phyloP scores from a whole-genome alignment of 2,113 vertebrate genomes.

The Psettodes erumei region DNA sequence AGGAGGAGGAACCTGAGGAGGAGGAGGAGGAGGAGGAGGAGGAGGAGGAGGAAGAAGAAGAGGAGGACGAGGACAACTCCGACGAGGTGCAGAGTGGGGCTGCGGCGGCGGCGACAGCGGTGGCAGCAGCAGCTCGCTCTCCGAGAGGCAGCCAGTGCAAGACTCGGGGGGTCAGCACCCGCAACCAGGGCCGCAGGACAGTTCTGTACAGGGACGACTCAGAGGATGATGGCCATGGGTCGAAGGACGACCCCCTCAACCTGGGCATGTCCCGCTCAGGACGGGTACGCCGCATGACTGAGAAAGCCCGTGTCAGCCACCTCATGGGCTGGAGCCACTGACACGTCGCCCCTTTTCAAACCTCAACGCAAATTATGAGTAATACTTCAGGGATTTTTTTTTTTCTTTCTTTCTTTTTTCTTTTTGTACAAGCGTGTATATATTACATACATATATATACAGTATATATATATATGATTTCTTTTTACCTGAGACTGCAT shows the following conservation, averaged over 20 bases:
- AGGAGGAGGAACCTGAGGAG: conserved; percentile 69
- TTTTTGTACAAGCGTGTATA: conserved; percentile 72
- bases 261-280: conserved; percentile 96
- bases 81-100: conserved; percentile 67
- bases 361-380: conserved; percentile 72
- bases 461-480: conserved; percentile 43
- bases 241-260: conserved; percentile 93
- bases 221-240: conserved; percentile 89
- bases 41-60: conserved; percentile 68
- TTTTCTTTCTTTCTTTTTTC: conserved; percentile 73
- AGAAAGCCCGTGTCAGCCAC: conserved; percentile 98
- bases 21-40: conserved; percentile 80
- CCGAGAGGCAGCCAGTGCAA: conserved; percentile 74
- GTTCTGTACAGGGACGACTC: conserved; percentile 95
- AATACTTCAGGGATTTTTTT: conserved; percentile 96
- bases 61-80: conserved; percentile 74
- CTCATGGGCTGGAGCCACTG: conserved; percentile 99
- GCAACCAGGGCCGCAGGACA: conserved; percentile 96
- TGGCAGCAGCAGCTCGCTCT: conserved; percentile 73
- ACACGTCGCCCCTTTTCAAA: conserved; percentile 58
- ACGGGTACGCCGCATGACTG: conserved; percentile 97
- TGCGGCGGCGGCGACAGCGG: conserved; percentile 43
- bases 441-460: conserved; percentile 32
- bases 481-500: conserved; percentile 81
- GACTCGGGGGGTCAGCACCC: conserved; percentile 90